Evolutionary conservation across 2,797 vertebrate genomes (phyloP).

Genomic region (Kryptopterus vitreolus): DNA sequence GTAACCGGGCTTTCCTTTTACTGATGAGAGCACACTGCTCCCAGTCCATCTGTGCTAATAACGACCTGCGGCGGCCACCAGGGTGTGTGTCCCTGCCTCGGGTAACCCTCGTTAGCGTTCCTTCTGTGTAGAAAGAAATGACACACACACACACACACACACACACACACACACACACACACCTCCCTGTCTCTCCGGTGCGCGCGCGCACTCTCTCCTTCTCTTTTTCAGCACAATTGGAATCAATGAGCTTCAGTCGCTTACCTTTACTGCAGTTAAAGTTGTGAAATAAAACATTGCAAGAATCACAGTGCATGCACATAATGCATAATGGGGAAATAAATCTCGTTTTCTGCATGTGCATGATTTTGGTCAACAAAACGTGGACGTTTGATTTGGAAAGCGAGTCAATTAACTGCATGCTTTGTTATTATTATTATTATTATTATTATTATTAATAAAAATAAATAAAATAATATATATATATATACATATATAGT

Average conservation of each 20-base stretch:
- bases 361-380: background rate
- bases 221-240: background rate
- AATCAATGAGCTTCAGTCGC: background rate
- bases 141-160: too few relatives aligned
- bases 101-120: constrained; percentile 18
- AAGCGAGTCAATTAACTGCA: too few relatives aligned
- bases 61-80: background rate
- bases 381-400: background rate
- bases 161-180: too few relatives aligned
- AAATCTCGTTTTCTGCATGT: background rate
- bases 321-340: background rate
- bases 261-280: background rate
- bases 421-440: too few relatives aligned
- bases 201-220: background rate
- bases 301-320: background rate
- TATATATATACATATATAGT: too few relatives aligned
- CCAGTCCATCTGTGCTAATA: constrained; percentile 18
- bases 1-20: background rate
- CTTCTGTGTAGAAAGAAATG: background rate
- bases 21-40: constrained; percentile 14
- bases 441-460: too few relatives aligned
- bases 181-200: too few relatives aligned
- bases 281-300: background rate
- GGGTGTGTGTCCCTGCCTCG: constrained; percentile 15
- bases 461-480: too few relatives aligned